Conservation (phyloP, 2,113 vertebrate genomes). For the Poeciliopsis retropinna region DNA sequence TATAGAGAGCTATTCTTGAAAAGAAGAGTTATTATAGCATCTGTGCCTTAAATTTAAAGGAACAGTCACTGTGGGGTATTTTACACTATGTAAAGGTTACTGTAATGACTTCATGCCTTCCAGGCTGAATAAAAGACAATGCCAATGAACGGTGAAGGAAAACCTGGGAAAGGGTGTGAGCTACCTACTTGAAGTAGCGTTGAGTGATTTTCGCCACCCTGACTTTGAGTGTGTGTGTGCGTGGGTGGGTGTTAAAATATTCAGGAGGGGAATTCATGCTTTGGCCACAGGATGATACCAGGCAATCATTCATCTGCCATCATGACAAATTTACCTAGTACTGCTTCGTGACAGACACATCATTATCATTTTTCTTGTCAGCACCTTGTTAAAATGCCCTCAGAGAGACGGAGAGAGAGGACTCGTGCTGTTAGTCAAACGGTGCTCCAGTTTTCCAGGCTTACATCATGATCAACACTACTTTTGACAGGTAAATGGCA, state of each 20-base stretch:
- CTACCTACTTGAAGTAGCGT: constrained; percentile 39
- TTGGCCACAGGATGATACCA: constrained; percentile 55
- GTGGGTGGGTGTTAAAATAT: constrained; percentile 25
- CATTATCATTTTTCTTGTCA: constrained; percentile 82
- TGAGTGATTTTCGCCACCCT: constrained; percentile 34
- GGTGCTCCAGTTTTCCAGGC: constrained; percentile 31
- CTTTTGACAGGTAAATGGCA: constrained; percentile 33
- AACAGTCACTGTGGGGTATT: constrained; percentile 41
- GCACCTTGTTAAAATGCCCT: constrained; percentile 71
- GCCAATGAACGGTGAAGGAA: constrained; percentile 52
- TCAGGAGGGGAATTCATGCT: constrained; percentile 59
- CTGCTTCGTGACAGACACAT: constrained; percentile 71
- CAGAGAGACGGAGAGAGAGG: constrained; percentile 36
- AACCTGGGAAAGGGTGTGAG: constrained; percentile 41
- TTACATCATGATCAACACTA: constrained; percentile 4
- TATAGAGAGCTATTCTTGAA: constrained; percentile 21
- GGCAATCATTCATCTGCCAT: constrained; percentile 73
- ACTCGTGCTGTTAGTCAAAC: constrained; percentile 32
- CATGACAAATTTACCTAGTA: constrained; percentile 70
- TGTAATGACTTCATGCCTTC: constrained; percentile 29
- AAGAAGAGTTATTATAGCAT: constrained; percentile 32
- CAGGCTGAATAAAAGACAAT: constrained; percentile 33
- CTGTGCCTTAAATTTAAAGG: constrained; percentile 37
- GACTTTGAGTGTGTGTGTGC: constrained; percentile 14
- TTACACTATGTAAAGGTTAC: constrained; percentile 59